Conservation (phyloP, 2,113 vertebrate species). For the Boulengeromyrus knoepffleri region DNA sequence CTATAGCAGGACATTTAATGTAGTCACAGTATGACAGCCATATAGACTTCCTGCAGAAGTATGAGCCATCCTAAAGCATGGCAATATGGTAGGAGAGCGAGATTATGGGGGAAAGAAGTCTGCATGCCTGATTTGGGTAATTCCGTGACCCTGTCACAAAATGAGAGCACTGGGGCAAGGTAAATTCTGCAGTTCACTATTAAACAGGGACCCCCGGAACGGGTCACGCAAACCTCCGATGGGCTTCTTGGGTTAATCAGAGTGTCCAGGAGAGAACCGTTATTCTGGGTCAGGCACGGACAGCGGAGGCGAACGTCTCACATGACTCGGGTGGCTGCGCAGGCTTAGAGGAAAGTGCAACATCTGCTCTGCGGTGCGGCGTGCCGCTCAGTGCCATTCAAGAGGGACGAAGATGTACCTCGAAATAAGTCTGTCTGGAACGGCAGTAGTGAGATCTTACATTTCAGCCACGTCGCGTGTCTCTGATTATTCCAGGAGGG, state of each 20-base stretch:
- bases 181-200: background rate
- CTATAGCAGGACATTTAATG: background rate
- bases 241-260: background rate
- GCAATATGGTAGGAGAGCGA: background rate
- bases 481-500: background rate
- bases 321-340: background rate
- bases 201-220: background rate
- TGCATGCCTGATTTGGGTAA: background rate
- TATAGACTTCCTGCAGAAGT: background rate
- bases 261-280: background rate
- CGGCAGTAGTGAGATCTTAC: background rate
- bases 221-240: background rate
- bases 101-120: background rate
- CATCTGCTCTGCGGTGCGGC: background rate
- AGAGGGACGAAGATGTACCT: background rate
- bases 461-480: background rate
- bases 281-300: background rate
- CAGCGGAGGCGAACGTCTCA: background rate
- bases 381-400: background rate
- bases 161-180: background rate
- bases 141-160: background rate
- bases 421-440: background rate
- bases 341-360: background rate
- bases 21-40: background rate
- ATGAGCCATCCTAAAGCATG: background rate